Percentiles rank a stretch among this genome's conserved stretches.
Conservation (phyloP, 2,797 vertebrate species). For the Falco cherrug region DNA sequence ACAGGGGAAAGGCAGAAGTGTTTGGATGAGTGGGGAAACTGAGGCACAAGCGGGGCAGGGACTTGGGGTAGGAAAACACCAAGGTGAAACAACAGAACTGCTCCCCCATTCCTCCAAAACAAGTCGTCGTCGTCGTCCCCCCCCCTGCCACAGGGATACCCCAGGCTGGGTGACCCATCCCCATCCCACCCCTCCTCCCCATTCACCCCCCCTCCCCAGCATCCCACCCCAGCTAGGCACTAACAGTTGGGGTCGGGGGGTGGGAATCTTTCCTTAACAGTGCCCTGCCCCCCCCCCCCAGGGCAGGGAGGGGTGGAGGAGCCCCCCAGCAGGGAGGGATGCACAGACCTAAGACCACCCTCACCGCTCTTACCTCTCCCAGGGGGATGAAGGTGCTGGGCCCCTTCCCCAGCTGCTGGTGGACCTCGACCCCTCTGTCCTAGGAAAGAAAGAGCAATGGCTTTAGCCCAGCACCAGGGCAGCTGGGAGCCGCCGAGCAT, state of each 20-base stretch:
- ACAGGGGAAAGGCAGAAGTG: not conserved
- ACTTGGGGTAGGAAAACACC: not conserved
- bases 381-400: slow-evolving; percentile 86
- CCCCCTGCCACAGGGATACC: not conserved
- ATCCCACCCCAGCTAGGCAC: not conserved
- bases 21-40: not conserved
- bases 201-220: not conserved
- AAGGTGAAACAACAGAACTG: not conserved
- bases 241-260: rapidly evolving
- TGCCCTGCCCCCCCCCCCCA: not conserved
- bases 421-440: slow-evolving; percentile 76
- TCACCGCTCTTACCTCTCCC: slow-evolving; percentile 72
- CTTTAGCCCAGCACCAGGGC: not conserved
- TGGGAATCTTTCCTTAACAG: not conserved
- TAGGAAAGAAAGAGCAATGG: slow-evolving; percentile 10
- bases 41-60: not conserved
- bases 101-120: not conserved
- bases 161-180: not conserved
- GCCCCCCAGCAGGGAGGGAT: not conserved
- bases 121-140: no score
- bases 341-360: not conserved
- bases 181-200: not conserved
- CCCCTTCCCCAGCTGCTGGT: slow-evolving; percentile 73
- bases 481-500: not conserved
- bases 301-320: not conserved